phyloP scores from a whole-genome alignment of 2,797 vertebrate genomes.

The Coendou prehensilis region DNA sequence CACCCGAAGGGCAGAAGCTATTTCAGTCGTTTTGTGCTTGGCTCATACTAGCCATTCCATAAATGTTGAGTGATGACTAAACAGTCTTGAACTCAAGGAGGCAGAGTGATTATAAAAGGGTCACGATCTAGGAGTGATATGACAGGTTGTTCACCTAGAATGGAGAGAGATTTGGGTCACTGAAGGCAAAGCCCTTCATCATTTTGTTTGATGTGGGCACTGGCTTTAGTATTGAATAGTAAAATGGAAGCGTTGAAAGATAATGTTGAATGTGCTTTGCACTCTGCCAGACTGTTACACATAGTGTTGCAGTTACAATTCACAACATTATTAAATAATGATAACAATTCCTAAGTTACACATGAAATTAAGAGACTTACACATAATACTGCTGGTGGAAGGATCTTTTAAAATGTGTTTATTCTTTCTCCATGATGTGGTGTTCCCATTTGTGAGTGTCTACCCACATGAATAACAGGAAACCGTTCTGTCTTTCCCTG shows the following conservation, averaged over 20 bases:
- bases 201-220: neutral
- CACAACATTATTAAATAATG: neutral
- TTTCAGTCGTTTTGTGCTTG: slow-evolving; percentile 13
- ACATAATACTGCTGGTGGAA: neutral
- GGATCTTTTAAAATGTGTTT: neutral
- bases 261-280: neutral
- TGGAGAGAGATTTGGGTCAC: neutral
- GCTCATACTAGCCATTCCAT: neutral
- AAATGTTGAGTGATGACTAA: slow-evolving; percentile 28
- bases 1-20: neutral
- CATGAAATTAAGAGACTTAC: neutral
- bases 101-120: neutral
- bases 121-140: neutral
- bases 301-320: neutral
- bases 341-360: neutral
- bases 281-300: neutral
- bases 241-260: neutral
- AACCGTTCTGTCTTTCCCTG: neutral
- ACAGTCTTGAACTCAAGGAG: neutral
- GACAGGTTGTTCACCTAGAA: neutral
- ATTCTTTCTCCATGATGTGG: neutral
- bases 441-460: neutral
- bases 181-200: neutral
- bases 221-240: neutral
- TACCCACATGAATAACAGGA: neutral